Base-by-base conservation (phyloP, 2,797 vertebrate species). In the Nyctibius grandis region DNA sequence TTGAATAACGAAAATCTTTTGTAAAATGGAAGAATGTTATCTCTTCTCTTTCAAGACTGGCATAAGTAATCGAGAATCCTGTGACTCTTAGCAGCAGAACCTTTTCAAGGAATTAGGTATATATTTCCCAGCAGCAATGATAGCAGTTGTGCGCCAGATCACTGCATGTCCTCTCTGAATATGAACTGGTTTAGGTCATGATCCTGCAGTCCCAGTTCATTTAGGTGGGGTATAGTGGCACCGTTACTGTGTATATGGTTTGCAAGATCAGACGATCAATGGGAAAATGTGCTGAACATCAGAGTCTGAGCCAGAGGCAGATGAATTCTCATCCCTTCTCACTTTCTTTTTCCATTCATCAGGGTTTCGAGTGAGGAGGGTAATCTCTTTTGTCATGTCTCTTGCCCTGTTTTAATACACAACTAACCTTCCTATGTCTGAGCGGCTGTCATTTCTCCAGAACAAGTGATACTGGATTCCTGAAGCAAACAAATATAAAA, bases 31-130 rank as follows among this genome's bases (percentile, higher is more conserved):
- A 61, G 45, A 77, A 33, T 13, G 40, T 93, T 95, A 87, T 61
- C 77, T 94, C 54, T 83, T 92, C 84, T 91, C 65, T 89, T 85
- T 95, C 42, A 89, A 92, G 72, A 92, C 69, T 91, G 79, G 76
- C 85, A 72, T 87, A 96, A 92, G 38, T 91, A 86, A 83, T 86
- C 9, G 26, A 78, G 85, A 93, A 91, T 77, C 54, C 56, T 73
- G 23, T 92, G 83, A 88, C 60, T 91, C 60, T 93, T 89, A 83
- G 29, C 79, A 94, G 91, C 26, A 85, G 74, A 88, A 67, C 40
- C 36, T 94, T 97, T 96, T 88, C 54, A 84, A 80, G 59, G 89
- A 96, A 82, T 85, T 93, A 63, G 69, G 22, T 53, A 26, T 47
- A 4, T 26, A 17, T 88, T 96, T 97, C 65, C 90, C 45, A 79